Evolutionary conservation across 2,113 vertebrate genomes (phyloP).

Genomic region (Coptodon rendalli): DNA sequence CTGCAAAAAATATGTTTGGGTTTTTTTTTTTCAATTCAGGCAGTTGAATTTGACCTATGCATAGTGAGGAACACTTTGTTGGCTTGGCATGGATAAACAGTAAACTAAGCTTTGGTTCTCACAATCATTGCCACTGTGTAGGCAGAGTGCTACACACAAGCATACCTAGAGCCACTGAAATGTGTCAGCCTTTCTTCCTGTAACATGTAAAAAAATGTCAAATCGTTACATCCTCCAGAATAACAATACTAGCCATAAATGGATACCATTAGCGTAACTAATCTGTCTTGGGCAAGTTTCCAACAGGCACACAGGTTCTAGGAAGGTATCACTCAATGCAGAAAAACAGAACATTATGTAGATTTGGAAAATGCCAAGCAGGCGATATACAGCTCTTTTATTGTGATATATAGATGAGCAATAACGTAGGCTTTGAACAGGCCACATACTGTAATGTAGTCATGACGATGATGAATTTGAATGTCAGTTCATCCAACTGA

Average conservation of each 20-base stretch:
- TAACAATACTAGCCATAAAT: not conserved
- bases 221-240: not conserved
- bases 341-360: not conserved
- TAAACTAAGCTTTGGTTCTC: not conserved
- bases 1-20: not conserved
- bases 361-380: not conserved
- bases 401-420: not conserved
- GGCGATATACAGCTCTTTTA: not conserved
- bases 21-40: not conserved
- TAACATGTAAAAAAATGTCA: not conserved
- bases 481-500: conserved; percentile 11
- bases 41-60: not conserved
- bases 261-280: not conserved
- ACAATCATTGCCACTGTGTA: too few species aligned
- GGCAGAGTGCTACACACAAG: not conserved
- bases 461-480: not conserved
- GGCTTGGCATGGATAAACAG: not conserved
- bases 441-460: not conserved
- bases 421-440: not conserved
- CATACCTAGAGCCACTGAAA: not conserved
- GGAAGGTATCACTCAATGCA: not conserved
- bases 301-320: not conserved
- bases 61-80: not conserved
- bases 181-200: not conserved
- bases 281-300: not conserved